Evolutionary conservation across 2,888 invertebrate genomes (phyloP), one percentile per base, ranked within the genome.

Genomic region (Synergus laeviventris): DNA sequence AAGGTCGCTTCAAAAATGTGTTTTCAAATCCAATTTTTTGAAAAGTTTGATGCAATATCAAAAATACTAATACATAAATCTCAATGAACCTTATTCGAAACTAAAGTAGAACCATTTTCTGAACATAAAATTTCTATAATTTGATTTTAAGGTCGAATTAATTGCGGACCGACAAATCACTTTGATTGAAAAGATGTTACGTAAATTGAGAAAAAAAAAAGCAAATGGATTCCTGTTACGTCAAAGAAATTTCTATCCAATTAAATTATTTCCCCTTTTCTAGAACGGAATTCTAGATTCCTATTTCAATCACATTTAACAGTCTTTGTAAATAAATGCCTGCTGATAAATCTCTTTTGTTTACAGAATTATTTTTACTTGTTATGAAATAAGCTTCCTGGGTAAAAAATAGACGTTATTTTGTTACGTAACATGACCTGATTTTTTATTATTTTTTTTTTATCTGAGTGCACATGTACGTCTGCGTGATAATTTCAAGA

Each of bases 1-100:
- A 61, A 73, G 74, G 74, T 62, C 61, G 74, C 59, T n/a, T 45
- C 45, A 7, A 14, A 45, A 45, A 45, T 45, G 5, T 5, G 16
- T 61, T 61, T 61, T 61, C 9, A 24, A 31, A 31, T 45, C 5
- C 31, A 31, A 16, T 5, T 45, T 45, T n/a, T 45, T 45, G 7
- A 16, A 16, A 7, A 1, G 0, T 16, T 45, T 45, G 7, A n/a
- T 45, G 7, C 16, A 45, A 45, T 45, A 16, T 45, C 16, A 45
- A 16, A 45, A 45, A 16, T n/a, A 45, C 39, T 11, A 5, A 7
- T 7, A 5, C 5, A 31, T 31, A 45, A 16, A 45, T 45, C 16
- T 16, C 1, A 45, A 45, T 45, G 0, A 45, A 45, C 3, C 0
- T 45, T 45, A 45, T 45, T 45, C 7, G 1, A 45, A 45, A 16